These are phyloP conservation scores for Aselliscus stoliczkanus DNA, from an alignment of 2,797 vertebrate genomes.

Conservation along the genomic window DNA sequence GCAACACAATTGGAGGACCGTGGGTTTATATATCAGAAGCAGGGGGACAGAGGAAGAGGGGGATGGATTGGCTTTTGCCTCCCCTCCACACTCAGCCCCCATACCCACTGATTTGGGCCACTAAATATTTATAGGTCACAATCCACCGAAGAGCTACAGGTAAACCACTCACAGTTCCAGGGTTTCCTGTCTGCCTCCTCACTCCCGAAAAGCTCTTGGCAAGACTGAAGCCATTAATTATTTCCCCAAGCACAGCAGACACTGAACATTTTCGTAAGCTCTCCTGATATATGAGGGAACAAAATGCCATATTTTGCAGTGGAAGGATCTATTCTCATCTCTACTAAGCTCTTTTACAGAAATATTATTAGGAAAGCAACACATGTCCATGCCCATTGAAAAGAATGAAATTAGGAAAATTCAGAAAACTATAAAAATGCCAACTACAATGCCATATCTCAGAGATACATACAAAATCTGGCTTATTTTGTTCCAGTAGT, in stretches of 20 bases:
- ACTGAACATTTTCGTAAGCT: neutral
- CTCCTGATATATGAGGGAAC: neutral
- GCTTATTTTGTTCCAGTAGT: neutral
- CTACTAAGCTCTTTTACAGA: neutral
- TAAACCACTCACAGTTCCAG: neutral
- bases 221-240: neutral
- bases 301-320: neutral
- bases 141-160: neutral
- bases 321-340: neutral
- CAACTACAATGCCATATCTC: neutral
- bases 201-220: neutral
- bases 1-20: neutral
- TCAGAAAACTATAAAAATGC: neutral
- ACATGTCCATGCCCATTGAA: neutral
- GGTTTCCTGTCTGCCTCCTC: neutral
- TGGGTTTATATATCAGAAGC: neutral
- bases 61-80: neutral
- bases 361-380: neutral
- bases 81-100: neutral
- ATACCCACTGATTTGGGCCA: neutral
- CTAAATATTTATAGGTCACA: neutral
- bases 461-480: neutral
- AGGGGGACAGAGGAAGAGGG: neutral
- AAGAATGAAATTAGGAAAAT: conserved; percentile 15
- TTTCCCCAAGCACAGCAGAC: neutral